These are phyloP conservation scores for Apis mellifera DNA, from an alignment of 1,140 invertebrate genomes.

Conservation along the genomic window Amel_HAv3.1 CM009933.2:13516001-13516500, in stretches of 20 bases:
- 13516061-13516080: background rate
- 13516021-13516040: background rate
- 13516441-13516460: too few relatives aligned
- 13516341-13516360: too few relatives aligned
- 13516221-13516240: background rate
- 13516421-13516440: too few relatives aligned
- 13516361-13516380: too few relatives aligned
- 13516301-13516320: too few relatives aligned
- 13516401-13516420: too few relatives aligned
- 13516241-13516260: background rate
- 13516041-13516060: constrained; percentile 1
- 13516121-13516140: background rate
- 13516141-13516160: background rate
- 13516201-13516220: background rate
- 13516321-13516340: too few relatives aligned
- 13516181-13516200: background rate
- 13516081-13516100: background rate
- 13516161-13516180: background rate
- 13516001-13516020: background rate
- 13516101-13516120: background rate
- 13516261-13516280: background rate
- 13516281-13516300: background rate
- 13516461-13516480: too few relatives aligned
- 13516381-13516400: too few relatives aligned
- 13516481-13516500: background rate